A percentile compares a stretch with the other conserved stretches of the same genome.
Conservation (phyloP, 2,888 invertebrate genomes). For the Colletes collaris region DNA sequence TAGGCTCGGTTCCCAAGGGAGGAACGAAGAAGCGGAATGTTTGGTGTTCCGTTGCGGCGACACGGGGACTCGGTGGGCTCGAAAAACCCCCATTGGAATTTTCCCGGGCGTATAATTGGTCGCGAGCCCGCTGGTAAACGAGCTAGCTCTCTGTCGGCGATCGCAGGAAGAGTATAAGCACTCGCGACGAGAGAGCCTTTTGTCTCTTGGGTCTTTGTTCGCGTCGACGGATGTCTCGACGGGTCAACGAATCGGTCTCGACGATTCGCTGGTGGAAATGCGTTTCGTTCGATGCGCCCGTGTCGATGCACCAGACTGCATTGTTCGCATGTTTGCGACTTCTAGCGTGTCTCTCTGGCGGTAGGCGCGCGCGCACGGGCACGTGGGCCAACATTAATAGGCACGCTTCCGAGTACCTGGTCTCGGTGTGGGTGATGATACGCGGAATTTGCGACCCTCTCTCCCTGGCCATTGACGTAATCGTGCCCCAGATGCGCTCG, state of each 20-base stretch:
- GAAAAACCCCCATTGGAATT: conserved; percentile 10
- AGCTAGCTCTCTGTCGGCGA: conserved; percentile 36
- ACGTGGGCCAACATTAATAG: conserved; percentile 38
- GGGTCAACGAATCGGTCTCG: conserved; percentile 71
- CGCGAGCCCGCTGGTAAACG: conserved; percentile 30
- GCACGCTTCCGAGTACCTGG: conserved; percentile 17
- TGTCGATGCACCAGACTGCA: conserved; percentile 58
- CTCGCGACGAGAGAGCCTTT: conserved; percentile 61
- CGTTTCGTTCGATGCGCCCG: conserved; percentile 60
- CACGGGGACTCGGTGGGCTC: too few species aligned
- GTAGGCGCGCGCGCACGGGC: not conserved
- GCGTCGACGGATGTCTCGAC: conserved; percentile 70
- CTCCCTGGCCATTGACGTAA: conserved; percentile 56
- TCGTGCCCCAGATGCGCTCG: conserved; percentile 56
- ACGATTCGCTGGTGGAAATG: conserved; percentile 70
- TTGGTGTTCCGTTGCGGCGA: too few species aligned
- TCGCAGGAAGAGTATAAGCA: conserved; percentile 63
- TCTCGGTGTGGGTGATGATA: conserved; percentile 22
- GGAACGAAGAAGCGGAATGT: too few species aligned
- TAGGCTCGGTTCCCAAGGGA: too few species aligned
- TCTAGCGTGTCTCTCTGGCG: conserved; percentile 13
- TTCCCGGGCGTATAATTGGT: conserved; percentile 30
- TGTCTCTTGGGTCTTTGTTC: conserved; percentile 69
- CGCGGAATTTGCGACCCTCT: conserved; percentile 55
- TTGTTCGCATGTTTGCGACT: conserved; percentile 64